Conservation (phyloP, 23 tunicate genomes). For the Clavelina lepadiformis region DNA sequence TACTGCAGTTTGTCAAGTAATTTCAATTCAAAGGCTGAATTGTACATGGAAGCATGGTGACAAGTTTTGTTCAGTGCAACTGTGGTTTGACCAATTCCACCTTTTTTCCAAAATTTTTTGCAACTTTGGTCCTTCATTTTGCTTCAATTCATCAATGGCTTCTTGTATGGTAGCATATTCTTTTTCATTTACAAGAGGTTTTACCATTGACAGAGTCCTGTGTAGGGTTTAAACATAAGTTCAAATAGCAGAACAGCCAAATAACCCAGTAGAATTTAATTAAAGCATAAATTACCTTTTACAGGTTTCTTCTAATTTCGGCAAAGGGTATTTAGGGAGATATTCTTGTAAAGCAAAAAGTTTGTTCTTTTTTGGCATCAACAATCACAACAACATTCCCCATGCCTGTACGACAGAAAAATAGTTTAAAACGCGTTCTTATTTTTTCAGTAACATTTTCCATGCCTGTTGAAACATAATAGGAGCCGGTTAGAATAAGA, state of each 20-base stretch:
- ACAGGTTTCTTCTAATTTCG: conserved; percentile 70
- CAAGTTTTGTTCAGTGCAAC: no score
- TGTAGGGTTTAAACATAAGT: background rate
- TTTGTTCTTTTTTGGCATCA: conserved; percentile 46
- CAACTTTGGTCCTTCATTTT: conserved; percentile 59
- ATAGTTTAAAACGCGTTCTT: no score
- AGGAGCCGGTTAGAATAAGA: no score
- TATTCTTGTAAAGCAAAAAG: conserved; percentile 51
- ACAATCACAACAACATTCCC: conserved; percentile 33
- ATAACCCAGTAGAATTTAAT: no score
- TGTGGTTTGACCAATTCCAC: no score
- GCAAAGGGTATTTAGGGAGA: conserved; percentile 77
- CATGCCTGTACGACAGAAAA: conserved; percentile 76
- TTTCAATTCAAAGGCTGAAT: no score
- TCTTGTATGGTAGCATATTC: conserved; percentile 36
- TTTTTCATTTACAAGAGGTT: conserved; percentile 59
- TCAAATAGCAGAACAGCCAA: no score
- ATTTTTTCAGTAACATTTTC: no score
- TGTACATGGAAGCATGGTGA: no score
- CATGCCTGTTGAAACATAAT: no score
- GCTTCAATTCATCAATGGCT: conserved; percentile 40
- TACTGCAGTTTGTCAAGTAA: no score
- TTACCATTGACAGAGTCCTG: conserved; percentile 60
- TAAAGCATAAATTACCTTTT: conserved; percentile 45
- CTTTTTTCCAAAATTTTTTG: conserved; percentile 58